phyloP scores from a whole-genome alignment of 1,140 invertebrate genomes.

The Rhyzopertha dominica region DNA sequence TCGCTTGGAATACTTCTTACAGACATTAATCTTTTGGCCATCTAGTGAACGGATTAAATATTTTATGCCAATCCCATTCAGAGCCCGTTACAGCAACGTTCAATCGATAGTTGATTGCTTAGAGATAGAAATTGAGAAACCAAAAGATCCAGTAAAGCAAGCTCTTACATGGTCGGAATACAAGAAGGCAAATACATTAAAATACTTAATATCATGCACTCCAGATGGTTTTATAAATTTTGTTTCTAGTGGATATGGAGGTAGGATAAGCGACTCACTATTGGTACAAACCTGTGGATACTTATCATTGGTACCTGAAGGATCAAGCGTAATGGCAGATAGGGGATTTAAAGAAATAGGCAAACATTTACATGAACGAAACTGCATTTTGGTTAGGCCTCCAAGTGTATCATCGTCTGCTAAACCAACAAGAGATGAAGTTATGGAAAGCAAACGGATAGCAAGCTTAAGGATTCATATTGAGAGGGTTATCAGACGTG shows the following conservation, averaged over 20 bases:
- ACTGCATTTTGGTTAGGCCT: constrained; percentile 34
- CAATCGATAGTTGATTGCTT: constrained; percentile 36
- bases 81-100: constrained; percentile 22
- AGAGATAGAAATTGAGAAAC: constrained; percentile 41
- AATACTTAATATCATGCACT: constrained; percentile 43
- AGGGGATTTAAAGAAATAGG: constrained; percentile 43
- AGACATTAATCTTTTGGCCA: constrained; percentile 7
- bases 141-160: constrained; percentile 20
- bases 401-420: constrained; percentile 27
- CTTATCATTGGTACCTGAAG: constrained; percentile 30
- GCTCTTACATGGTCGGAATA: constrained; percentile 40
- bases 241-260: constrained; percentile 41
- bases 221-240: constrained; percentile 42
- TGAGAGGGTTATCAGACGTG: constrained; percentile 12
- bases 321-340: constrained; percentile 38
- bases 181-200: constrained; percentile 42
- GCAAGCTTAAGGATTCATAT: constrained; percentile 12
- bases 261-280: constrained; percentile 30
- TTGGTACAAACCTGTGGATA: constrained; percentile 36
- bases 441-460: constrained; percentile 8
- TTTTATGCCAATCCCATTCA: constrained; percentile 24
- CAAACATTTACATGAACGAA: constrained; percentile 23
- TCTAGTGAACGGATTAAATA: constrained; percentile 14
- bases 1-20: constrained; percentile 11
- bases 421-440: constrained; percentile 20